Conservation (phyloP, 2,797 vertebrate species). For the Helarctos malayanus region DNA sequence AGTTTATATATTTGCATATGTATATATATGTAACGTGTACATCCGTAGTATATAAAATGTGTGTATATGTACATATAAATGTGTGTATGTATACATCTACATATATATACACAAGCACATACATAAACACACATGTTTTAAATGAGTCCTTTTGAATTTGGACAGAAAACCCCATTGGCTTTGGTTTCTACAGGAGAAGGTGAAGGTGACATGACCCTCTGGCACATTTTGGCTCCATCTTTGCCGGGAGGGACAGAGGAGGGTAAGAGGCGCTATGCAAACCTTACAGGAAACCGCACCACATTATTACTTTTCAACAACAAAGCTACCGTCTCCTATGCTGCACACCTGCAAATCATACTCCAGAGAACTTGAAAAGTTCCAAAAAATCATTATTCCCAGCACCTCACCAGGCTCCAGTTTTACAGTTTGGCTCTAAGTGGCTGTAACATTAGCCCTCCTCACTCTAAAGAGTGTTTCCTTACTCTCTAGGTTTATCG, state of each 20-base stretch:
- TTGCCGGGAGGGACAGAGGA: background rate
- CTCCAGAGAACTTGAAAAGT: constrained; percentile 47
- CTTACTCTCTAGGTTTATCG: background rate
- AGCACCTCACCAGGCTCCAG: background rate
- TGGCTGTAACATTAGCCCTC: background rate
- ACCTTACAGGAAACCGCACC: constrained; percentile 19
- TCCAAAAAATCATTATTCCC: constrained; percentile 12
- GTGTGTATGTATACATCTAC: background rate
- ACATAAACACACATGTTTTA: background rate
- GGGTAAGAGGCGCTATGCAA: background rate
- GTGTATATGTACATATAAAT: background rate
- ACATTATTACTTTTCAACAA: background rate
- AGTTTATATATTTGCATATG: background rate
- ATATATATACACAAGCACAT: background rate
- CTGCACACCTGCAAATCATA: constrained; percentile 14
- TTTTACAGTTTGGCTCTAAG: constrained; percentile 16
- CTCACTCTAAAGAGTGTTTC: constrained; percentile 38
- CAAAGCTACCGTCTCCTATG: background rate
- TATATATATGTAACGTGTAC: background rate
- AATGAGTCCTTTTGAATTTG: constrained; percentile 28
- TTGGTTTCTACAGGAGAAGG: constrained; percentile 50
- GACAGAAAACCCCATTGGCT: constrained; percentile 31
- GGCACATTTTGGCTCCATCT: constrained; percentile 31
- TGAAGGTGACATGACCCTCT: constrained; percentile 24
- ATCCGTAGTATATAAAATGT: background rate